These are phyloP conservation scores for Daktulosphaira vitifoliae DNA, from an alignment of 1,140 invertebrate genomes.

Conservation along the genomic window DNA sequence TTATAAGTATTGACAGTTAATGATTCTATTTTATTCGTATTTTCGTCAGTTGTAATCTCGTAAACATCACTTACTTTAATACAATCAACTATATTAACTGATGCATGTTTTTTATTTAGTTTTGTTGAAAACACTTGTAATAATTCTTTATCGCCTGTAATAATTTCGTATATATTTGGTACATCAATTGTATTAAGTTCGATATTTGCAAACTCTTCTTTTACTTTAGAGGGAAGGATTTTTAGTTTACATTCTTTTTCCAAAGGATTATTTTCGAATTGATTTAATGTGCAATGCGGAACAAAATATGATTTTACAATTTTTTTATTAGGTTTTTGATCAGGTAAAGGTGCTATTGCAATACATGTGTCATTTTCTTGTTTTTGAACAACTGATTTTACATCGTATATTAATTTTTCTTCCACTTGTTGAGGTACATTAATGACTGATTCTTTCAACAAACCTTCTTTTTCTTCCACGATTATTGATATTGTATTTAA, in stretches of 20 bases:
- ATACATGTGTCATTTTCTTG: constrained; percentile 4
- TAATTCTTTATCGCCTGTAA: constrained; percentile 9
- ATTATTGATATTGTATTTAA: not conserved
- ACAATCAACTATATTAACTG: not conserved
- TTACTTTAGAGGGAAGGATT: not conserved
- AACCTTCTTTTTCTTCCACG: constrained; percentile 7
- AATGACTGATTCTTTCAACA: not conserved
- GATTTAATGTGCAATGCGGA: not conserved
- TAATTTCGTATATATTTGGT: not conserved
- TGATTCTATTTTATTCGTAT: not conserved
- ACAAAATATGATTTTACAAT: not conserved
- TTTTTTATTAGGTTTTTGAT: not conserved
- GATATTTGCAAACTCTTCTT: not conserved
- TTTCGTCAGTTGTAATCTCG: constrained; percentile 7
- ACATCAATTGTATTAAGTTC: not conserved
- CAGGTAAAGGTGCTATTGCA: not conserved
- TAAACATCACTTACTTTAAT: not conserved
- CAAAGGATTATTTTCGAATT: not conserved
- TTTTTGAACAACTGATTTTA: constrained; percentile 1
- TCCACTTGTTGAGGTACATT: not conserved
- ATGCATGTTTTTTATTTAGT: not conserved
- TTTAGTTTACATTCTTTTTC: constrained; percentile 15
- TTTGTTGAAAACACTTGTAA: not conserved
- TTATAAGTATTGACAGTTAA: not conserved
- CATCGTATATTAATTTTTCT: not conserved